Percentiles rank a stretch among this genome's conserved stretches.
These are phyloP conservation scores for Torymus aiolomorphi DNA, from an alignment of 2,888 invertebrate genomes.

Conservation along the genomic window DNA sequence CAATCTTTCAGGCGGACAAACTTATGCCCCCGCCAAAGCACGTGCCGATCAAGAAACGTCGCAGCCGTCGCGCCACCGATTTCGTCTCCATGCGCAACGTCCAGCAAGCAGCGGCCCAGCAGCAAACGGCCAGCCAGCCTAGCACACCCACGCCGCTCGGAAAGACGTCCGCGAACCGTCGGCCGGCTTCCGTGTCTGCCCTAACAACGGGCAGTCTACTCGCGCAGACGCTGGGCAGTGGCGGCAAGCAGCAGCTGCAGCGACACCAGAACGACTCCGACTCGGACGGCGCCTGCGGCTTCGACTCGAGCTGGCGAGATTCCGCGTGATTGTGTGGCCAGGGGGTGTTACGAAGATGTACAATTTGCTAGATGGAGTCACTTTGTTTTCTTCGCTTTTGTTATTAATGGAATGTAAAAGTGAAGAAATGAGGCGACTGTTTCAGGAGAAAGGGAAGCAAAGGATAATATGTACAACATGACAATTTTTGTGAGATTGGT, in stretches of 20 bases:
- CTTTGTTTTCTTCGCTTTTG: too few species aligned
- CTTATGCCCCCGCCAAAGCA: slow-evolving; percentile 87
- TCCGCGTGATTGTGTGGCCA: slow-evolving; percentile 57
- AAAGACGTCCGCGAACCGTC: slow-evolving; percentile 62
- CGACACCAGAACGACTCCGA: slow-evolving; percentile 83
- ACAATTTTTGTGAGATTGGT: too few species aligned
- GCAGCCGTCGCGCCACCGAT: slow-evolving; percentile 79
- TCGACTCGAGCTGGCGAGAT: slow-evolving; percentile 84
- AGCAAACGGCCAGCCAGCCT: slow-evolving; percentile 64
- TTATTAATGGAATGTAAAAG: too few species aligned
- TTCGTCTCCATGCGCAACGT: slow-evolving; percentile 62
- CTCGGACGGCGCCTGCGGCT: slow-evolving; percentile 92
- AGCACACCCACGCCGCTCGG: slow-evolving; percentile 70
- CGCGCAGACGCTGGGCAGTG: slow-evolving; percentile 13
- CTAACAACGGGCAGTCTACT: slow-evolving; percentile 49
- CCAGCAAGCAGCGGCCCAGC: slow-evolving; percentile 65
- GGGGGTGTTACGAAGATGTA: too few species aligned
- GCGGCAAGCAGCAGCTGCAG: background rate
- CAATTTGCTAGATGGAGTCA: too few species aligned
- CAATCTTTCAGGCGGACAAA: slow-evolving; percentile 71
- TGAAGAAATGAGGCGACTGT: too few species aligned
- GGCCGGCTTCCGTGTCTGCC: slow-evolving; percentile 71
- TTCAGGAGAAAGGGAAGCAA: too few species aligned
- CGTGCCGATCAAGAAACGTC: slow-evolving; percentile 82
- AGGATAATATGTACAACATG: too few species aligned